Evolutionary conservation across 2,113 vertebrate genomes (phyloP).

Genomic region (Hypanus sabinus): DNA sequence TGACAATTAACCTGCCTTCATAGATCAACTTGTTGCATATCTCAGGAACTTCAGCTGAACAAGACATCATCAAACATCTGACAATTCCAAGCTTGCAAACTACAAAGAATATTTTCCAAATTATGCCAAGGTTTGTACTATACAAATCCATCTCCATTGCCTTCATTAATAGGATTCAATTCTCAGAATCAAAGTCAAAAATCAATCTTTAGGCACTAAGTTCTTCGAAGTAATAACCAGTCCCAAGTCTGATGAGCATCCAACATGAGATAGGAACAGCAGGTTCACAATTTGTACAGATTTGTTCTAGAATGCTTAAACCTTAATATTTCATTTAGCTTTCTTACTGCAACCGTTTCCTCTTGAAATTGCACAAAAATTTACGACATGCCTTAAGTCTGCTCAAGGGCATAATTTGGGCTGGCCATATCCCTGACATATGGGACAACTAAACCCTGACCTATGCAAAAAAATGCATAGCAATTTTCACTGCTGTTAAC

Average conservation of each 20-base stretch:
- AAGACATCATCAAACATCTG: not conserved
- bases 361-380: not conserved
- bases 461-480: not conserved
- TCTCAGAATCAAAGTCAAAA: too few relatives aligned
- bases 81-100: not conserved
- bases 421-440: not conserved
- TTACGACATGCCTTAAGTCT: not conserved
- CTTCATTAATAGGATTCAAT: too few relatives aligned
- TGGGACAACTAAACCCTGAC: not conserved
- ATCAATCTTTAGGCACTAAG: too few relatives aligned
- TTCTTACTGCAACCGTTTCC: not conserved
- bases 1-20: not conserved
- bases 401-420: not conserved
- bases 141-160: not conserved
- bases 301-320: not conserved
- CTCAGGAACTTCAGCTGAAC: not conserved
- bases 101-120: not conserved
- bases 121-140: not conserved
- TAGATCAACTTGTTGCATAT: not conserved
- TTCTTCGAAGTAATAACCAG: too few relatives aligned
- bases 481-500: not conserved
- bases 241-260: too few relatives aligned
- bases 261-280: too few relatives aligned
- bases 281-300: too few relatives aligned
- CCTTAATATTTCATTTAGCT: not conserved